Evolutionary conservation across 1,140 invertebrate species (phyloP), one percentile per base, ranked within the genome.

Genomic region (Zaprionus taronus): DNA sequence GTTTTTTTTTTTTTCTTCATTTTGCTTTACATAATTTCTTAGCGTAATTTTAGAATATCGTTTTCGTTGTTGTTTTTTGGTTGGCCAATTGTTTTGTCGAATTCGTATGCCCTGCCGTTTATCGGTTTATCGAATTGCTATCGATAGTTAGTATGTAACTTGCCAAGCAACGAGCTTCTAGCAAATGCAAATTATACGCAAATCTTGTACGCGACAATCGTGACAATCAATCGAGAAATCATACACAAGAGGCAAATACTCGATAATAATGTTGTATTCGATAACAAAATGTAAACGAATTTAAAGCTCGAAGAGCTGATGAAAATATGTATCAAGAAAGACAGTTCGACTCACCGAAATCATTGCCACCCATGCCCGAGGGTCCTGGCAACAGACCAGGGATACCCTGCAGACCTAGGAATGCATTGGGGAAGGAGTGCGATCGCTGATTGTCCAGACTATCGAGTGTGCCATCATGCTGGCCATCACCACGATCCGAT

Each of bases 361-460:
- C 97, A 93, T 96, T 95, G 94, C 94, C 76, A 92, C 94, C 94
- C 82, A 97, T 96, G 78, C 96, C 96, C 28, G 97, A 97, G 14
- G 97, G 97, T 91, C 97, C 97, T 65, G 97, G 96, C 92, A 97
- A 94, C 65, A 97, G 93, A 79, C 96, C 96, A 91, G 94, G 92
- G 85, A 95, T 94, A 95, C 96, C 96, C 95, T 96, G 96, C 75
- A 96, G 93, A 76, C 95, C 95, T 70, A 96, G 93, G 44, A 96
- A 94, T 44, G 95, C 95, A 61, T 95, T 95, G n/a, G 95, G 95
- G 91, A 96, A 96, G 71, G 95, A 95, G 80, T 93, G 94, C 85
- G 93, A 95, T 93, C 94, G 94, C 34, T 94, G 94, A 81, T 95
- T 95, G 80, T 96, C 95, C 66, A 91, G 79, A 53, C 92, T 83